phyloP scores from a whole-genome alignment of 2,888 invertebrate genomes.

The Drosophila yooni region DNA sequence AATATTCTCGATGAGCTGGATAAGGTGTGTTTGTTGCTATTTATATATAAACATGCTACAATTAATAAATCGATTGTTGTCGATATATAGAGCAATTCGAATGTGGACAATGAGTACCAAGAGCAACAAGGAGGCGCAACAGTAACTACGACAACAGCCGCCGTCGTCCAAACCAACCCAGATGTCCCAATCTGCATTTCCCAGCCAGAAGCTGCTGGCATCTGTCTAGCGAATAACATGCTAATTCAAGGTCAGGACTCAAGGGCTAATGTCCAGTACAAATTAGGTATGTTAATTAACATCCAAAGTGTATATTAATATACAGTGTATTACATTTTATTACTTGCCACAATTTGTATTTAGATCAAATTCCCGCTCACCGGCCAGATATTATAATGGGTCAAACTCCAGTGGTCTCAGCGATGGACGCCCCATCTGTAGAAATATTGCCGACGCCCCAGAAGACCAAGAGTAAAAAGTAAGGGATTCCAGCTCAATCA shows the following conservation, averaged over 20 bases:
- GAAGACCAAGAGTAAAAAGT: conserved; percentile 85
- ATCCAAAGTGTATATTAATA: neutral
- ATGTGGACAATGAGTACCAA: conserved; percentile 66
- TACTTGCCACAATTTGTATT: neutral
- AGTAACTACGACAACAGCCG: conserved; percentile 15
- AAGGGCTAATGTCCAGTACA: conserved; percentile 48
- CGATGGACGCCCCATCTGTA: conserved; percentile 88
- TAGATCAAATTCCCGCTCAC: conserved; percentile 58
- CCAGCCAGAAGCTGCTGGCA: conserved; percentile 46
- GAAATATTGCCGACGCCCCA: conserved; percentile 84
- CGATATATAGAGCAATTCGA: conserved; percentile 53
- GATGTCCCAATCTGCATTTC: conserved; percentile 55
- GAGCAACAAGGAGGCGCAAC: conserved; percentile 46
- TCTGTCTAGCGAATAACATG: conserved; percentile 27
- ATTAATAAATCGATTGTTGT: neutral
- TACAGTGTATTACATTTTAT: neutral
- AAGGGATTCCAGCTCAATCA: conserved; percentile 22
- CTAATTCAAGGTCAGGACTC: conserved; percentile 38
- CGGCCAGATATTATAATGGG: conserved; percentile 61
- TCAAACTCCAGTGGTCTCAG: conserved; percentile 89
- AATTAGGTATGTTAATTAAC: conserved; percentile 59
- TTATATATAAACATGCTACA: conserved; percentile 4
- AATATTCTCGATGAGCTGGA: conserved; percentile 83
- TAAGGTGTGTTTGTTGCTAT: conserved; percentile 55
- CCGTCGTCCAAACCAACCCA: conserved; percentile 30